These are phyloP conservation scores for Bombus balteatus DNA, from an alignment of 1,140 invertebrate genomes.

Conservation along the genomic window DNA sequence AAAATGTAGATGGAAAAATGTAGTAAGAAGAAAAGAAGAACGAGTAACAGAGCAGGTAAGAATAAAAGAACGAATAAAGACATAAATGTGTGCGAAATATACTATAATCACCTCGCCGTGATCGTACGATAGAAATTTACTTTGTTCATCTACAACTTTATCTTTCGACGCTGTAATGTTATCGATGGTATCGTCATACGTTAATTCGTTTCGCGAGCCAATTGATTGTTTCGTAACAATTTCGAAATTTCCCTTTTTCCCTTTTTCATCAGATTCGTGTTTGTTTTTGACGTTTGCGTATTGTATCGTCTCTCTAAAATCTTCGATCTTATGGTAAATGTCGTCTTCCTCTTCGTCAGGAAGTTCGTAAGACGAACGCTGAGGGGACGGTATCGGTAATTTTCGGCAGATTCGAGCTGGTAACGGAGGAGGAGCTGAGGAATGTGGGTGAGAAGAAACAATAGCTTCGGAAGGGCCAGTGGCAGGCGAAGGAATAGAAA, in stretches of 20 bases:
- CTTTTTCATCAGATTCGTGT: conserved; percentile 2
- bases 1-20: not conserved
- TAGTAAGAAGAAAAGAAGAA: no score
- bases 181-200: conserved; percentile 69
- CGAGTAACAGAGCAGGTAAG: not conserved
- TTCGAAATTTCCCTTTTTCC: not conserved
- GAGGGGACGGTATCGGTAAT: conserved; percentile 73
- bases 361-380: conserved; percentile 48
- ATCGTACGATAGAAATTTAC: conserved; percentile 40
- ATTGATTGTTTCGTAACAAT: not conserved
- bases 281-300: conserved; percentile 52
- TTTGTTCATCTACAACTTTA: not conserved
- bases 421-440: conserved; percentile 60
- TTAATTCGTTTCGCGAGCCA: conserved; percentile 40
- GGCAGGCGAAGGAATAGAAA: not conserved
- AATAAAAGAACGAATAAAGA: no score
- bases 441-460: not conserved
- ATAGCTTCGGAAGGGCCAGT: not conserved
- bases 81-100: not conserved
- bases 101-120: conserved; percentile 39
- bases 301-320: conserved; percentile 62
- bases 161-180: not conserved
- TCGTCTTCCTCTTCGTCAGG: conserved; percentile 75
- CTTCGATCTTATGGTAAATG: conserved; percentile 79
- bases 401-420: conserved; percentile 70